These are phyloP conservation scores for Rhyacichthys aspro DNA, from an alignment of 2,797 vertebrate genomes.

Conservation along the genomic window DNA sequence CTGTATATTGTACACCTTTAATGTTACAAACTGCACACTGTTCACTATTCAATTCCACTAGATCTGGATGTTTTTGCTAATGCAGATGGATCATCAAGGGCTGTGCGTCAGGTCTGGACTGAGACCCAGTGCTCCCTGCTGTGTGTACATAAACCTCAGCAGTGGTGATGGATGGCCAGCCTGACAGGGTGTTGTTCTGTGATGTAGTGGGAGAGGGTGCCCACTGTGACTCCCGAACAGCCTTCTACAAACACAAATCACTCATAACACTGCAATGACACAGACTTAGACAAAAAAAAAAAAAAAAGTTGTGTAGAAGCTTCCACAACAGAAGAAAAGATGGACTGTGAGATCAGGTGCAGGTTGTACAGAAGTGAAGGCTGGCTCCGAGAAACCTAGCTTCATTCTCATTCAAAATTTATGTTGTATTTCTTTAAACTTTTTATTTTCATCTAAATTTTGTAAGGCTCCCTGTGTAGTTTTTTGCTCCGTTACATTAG, in stretches of 20 bases:
- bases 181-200: slow-evolving; percentile 51
- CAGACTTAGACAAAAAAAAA: too few relatives aligned
- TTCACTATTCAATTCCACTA: slow-evolving; percentile 34
- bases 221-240: slow-evolving; percentile 46
- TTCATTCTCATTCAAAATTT: too few relatives aligned
- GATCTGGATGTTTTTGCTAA: slow-evolving; percentile 40
- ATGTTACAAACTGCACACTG: slow-evolving; percentile 14
- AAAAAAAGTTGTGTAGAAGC: too few relatives aligned
- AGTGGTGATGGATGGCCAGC: slow-evolving; percentile 55
- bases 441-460: too few relatives aligned
- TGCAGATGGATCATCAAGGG: slow-evolving; percentile 46
- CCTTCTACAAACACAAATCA: slow-evolving; percentile 28
- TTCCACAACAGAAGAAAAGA: too few relatives aligned
- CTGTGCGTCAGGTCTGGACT: slow-evolving; percentile 38
- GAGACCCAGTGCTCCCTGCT: slow-evolving; percentile 54
- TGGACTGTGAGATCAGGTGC: too few relatives aligned
- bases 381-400: too few relatives aligned
- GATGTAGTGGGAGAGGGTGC: slow-evolving; percentile 47
- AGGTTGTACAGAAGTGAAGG: too few relatives aligned
- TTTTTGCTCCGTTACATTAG: too few relatives aligned
- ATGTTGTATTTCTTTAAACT: too few relatives aligned
- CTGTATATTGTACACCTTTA: neutral
- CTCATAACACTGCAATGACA: slow-evolving; percentile 43
- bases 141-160: slow-evolving; percentile 57
- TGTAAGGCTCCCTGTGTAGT: too few relatives aligned